A percentile compares a stretch with the other conserved stretches of the same genome.
phyloP scores from a whole-genome alignment of 2,797 vertebrate genomes.

The Falco novaeseelandiae region DNA sequence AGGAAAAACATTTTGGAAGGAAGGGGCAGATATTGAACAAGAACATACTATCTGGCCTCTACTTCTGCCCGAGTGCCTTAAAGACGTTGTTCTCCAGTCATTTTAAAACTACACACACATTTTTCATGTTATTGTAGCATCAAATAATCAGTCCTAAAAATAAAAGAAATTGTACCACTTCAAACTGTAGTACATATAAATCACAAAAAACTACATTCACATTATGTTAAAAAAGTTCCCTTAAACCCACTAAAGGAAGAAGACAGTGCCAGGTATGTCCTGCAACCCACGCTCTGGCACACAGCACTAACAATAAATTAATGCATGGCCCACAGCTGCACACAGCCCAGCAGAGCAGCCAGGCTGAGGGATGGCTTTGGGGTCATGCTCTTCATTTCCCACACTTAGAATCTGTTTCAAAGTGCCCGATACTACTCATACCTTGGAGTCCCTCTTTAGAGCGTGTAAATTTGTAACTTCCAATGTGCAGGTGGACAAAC shows the following conservation, averaged over 20 bases:
- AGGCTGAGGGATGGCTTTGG: not conserved
- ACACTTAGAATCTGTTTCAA: not conserved
- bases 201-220: constrained; percentile 47
- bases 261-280: not conserved
- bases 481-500: not conserved
- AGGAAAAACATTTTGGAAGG: not conserved
- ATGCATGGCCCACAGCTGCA: not conserved
- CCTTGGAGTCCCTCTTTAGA: not conserved
- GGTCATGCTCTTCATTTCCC: not conserved
- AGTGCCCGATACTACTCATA: not conserved
- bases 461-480: not conserved
- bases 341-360: not conserved
- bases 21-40: not conserved
- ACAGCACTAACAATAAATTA: not conserved
- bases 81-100: not conserved
- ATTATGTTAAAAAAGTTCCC: constrained; percentile 26
- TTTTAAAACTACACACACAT: constrained; percentile 29
- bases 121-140: constrained; percentile 42
- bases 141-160: constrained; percentile 30
- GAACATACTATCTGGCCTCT: not conserved
- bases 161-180: constrained; percentile 19
- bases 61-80: not conserved
- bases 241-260: constrained; percentile 41
- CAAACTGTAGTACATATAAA: constrained; percentile 23
- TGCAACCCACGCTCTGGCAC: not conserved